Base-by-base conservation (phyloP, 2,797 vertebrate genomes). In the Oceanodroma leucorhoa region DNA sequence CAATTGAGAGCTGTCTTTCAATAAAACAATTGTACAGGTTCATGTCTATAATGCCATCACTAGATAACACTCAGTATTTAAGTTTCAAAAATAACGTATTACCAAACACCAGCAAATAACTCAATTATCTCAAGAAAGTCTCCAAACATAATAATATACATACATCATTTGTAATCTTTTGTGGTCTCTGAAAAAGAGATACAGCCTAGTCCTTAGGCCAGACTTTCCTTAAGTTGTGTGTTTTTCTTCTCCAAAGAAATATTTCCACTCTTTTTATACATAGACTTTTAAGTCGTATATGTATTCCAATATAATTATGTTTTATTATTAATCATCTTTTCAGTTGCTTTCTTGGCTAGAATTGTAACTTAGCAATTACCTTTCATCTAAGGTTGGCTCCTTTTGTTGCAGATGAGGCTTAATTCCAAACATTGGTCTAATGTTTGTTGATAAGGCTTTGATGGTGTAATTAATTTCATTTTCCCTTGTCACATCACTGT, bases 401-500 rank as follows among this genome's bases (percentile, higher is more conserved):
- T 99, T 99, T 94, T 99, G 98, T 95, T 99, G 99, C 92, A 99
- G 96, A 97, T 99, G 99, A 92, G 99, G 99, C 93, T 99, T 99
- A 96, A 99, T 98, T 89, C 99, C 99, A 61, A 98, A 98, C 99
- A 99, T 99, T 67, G 98, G 98, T 97, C 99, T 98, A 97, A 99
- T 98, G 97, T 99, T 99, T 95, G 98, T 99, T 95, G 99, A 99
- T 99, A 99, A 99, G 99, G 99, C 99, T 98, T 99, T 99, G 97
- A 99, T 98, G 98, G 99, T 99, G 96, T 99, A 99, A 97, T 97
- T 99, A 97, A 99, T 99, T 98, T 99, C 99, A 92, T 99, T 99
- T 97, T 99, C 99, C 85, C 98, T 98, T 21, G 98, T 99, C 77
- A 99, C 99, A 93, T 99, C 99, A 46, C 99, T 99, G 98, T 99